phyloP scores from a whole-genome alignment of 1,140 invertebrate genomes.

The Pseudomyrmex cubaensis region DNA sequence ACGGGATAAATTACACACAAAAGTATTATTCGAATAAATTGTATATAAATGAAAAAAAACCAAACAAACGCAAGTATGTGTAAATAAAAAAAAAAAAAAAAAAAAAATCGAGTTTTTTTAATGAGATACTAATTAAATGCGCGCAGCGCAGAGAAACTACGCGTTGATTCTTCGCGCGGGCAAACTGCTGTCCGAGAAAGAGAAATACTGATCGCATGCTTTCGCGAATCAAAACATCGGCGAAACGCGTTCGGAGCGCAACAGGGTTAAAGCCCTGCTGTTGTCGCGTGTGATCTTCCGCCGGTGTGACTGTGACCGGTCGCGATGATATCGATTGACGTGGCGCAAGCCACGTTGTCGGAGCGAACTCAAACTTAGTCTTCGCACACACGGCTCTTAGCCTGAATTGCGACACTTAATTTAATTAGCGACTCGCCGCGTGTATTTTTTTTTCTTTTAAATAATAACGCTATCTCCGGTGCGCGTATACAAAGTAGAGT shows the following conservation, averaged over 20 bases:
- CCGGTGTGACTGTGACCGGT: constrained; percentile 5
- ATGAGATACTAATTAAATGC: constrained; percentile 10
- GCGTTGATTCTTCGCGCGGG: constrained; percentile 36
- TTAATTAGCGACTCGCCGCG: neutral
- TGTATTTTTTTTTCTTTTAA: neutral
- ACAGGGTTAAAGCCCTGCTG: constrained; percentile 14
- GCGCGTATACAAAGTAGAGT: no score
- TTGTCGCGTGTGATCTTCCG: neutral
- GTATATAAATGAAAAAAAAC: neutral
- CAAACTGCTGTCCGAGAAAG: constrained; percentile 12
- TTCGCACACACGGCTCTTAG: neutral
- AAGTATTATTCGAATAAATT: neutral
- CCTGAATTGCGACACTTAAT: neutral
- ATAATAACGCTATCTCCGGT: neutral
- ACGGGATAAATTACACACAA: no score
- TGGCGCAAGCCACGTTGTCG: neutral
- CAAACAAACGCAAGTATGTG: neutral
- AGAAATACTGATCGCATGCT: constrained; percentile 16
- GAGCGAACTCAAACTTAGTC: neutral
- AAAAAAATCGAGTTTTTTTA: neutral
- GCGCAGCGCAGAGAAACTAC: neutral
- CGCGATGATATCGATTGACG: constrained; percentile 28
- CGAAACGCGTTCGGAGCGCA: constrained; percentile 26
- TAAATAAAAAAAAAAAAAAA: neutral
- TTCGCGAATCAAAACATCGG: constrained; percentile 42